A percentile compares a stretch with the other conserved stretches of the same genome.
Evolutionary conservation across 2,797 vertebrate species (phyloP).

Genomic region (Ctenopoma multispine): DNA sequence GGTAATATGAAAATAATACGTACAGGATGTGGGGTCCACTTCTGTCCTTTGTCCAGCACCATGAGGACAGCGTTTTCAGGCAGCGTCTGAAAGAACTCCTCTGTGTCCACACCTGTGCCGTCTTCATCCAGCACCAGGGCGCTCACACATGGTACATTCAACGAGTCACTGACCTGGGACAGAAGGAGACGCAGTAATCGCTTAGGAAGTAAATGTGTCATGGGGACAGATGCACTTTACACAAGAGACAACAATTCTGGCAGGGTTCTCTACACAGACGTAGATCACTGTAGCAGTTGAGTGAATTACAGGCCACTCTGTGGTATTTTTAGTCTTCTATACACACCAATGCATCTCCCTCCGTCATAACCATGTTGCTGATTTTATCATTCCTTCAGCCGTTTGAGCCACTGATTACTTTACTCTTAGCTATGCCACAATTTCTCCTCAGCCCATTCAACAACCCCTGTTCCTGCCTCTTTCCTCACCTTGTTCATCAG

Average conservation of each 20-base stretch:
- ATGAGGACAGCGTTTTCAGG: constrained; percentile 88
- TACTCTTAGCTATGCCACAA: too few species aligned
- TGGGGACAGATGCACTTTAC: neutral
- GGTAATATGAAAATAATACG: neutral
- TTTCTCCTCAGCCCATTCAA: neutral
- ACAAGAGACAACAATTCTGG: neutral
- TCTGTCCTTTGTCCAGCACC: constrained; percentile 89
- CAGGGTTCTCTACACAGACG: neutral
- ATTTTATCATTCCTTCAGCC: neutral
- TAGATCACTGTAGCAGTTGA: neutral
- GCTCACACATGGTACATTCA: constrained; percentile 73
- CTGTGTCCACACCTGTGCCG: constrained; percentile 90
- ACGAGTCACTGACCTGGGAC: constrained; percentile 80
- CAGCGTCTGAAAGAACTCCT: constrained; percentile 91
- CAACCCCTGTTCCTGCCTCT: neutral
- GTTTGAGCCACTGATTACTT: neutral
- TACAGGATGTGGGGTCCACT: constrained; percentile 86
- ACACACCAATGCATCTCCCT: neutral
- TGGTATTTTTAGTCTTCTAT: neutral
- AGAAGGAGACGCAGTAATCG: neutral
- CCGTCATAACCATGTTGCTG: constrained; percentile 6
- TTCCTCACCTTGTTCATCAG: constrained; percentile 87
- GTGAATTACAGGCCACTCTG: constrained; percentile 10
- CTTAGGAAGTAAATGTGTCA: neutral
- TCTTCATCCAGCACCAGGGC: constrained; percentile 92